Percentiles rank a stretch among this genome's conserved stretches.
Conservation (phyloP, 2,797 vertebrate genomes). For the Neosilurus mollespiculum region DNA sequence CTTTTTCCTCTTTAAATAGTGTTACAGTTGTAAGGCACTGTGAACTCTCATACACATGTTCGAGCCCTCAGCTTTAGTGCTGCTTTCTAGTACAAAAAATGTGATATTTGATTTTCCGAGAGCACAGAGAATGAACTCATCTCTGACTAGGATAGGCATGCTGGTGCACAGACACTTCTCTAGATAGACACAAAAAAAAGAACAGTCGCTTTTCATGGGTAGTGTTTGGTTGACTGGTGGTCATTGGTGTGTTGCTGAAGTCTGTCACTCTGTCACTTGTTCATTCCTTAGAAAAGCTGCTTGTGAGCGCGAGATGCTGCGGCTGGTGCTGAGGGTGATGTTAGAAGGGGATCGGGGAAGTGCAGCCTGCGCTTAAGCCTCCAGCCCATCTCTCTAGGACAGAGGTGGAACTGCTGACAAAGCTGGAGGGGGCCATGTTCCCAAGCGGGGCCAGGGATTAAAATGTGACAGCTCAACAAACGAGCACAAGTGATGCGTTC, state of each 20-base stretch:
- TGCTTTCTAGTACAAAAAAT: constrained; percentile 47
- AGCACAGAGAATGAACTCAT: constrained; percentile 32
- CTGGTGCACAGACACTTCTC: constrained; percentile 45
- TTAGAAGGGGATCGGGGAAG: constrained; percentile 34
- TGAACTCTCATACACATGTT: constrained; percentile 61
- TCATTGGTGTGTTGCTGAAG: constrained; percentile 28
- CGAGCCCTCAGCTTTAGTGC: constrained; percentile 67
- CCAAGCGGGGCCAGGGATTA: constrained; percentile 88
- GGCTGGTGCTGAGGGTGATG: constrained; percentile 34
- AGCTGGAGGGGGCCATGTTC: constrained; percentile 76
- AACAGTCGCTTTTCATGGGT: constrained; percentile 27
- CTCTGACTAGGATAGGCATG: constrained; percentile 44
- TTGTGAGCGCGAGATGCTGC: constrained; percentile 13
- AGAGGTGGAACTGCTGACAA: constrained; percentile 94
- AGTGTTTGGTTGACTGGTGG: constrained; percentile 27
- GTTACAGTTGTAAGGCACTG: constrained; percentile 92
- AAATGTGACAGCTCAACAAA: constrained; percentile 97
- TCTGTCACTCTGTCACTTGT: neutral
- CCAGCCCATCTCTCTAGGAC: constrained; percentile 50
- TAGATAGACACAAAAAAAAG: constrained; percentile 35
- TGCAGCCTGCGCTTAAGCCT: constrained; percentile 36
- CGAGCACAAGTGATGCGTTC: constrained; percentile 91
- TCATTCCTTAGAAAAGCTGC: constrained; percentile 16
- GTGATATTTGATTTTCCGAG: constrained; percentile 29
- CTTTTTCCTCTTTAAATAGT: constrained; percentile 81